Evolutionary conservation across 2,888 invertebrate genomes (phyloP).

Genomic region (Diaphora mendica): DNA sequence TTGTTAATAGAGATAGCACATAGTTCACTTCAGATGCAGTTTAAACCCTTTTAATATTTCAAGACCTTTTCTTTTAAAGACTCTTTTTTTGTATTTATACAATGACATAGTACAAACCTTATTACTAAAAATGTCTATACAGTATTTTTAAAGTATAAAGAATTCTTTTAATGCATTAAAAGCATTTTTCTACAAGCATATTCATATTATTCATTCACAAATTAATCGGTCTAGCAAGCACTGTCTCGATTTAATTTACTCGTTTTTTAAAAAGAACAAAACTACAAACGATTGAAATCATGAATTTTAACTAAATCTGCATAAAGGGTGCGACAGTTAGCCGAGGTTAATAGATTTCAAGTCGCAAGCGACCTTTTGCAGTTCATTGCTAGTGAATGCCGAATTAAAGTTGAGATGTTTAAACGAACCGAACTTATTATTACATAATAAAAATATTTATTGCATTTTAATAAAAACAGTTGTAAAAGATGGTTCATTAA

Average conservation of each 20-base stretch:
- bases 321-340: conserved; percentile 14
- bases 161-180: conserved; percentile 35
- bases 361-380: conserved; percentile 43
- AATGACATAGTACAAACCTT: not conserved
- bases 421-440: conserved; percentile 30
- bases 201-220: conserved; percentile 47
- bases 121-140: not conserved
- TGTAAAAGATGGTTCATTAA: not conserved
- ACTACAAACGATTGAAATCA: conserved; percentile 26
- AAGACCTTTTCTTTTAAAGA: not conserved
- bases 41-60: not conserved
- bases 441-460: not conserved
- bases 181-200: not conserved
- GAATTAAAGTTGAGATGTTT: conserved; percentile 34
- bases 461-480: not conserved
- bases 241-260: conserved; percentile 45
- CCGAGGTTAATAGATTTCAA: conserved; percentile 29
- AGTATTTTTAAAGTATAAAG: conserved; percentile 26
- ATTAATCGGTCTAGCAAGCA: conserved; percentile 50
- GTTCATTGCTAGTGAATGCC: conserved; percentile 45
- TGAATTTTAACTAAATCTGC: conserved; percentile 29
- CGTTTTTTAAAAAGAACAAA: conserved; percentile 30
- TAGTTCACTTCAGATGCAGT: not conserved
- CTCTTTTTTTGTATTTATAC: not conserved
- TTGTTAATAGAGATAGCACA: not conserved